Conservation (phyloP, 1,140 invertebrate genomes). For the Aricia agestis region DNA sequence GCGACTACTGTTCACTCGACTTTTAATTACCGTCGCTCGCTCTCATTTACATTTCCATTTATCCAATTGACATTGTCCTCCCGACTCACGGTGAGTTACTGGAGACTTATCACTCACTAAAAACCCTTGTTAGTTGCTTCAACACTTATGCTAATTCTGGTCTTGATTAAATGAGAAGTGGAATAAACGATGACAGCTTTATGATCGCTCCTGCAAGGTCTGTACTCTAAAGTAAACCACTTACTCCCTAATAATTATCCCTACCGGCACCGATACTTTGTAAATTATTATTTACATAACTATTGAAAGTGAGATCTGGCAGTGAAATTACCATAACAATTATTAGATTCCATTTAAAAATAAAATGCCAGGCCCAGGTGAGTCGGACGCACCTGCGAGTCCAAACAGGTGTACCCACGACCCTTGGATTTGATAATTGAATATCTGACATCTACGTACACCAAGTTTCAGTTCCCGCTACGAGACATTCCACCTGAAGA, state of each 20-base stretch:
- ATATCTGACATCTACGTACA: not conserved
- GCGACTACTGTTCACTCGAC: slow-evolving; percentile 6
- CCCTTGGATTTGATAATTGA: not conserved
- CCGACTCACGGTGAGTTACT: not conserved
- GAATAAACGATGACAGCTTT: not conserved
- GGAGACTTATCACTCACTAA: not conserved
- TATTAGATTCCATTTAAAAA: slow-evolving; percentile 5
- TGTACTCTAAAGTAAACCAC: too few relatives aligned
- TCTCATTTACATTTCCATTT: slow-evolving; percentile 7
- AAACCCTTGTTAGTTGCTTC: not conserved
- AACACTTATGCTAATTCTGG: not conserved
- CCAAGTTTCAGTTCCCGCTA: slow-evolving; percentile 9
- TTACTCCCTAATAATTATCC: too few relatives aligned
- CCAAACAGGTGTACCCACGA: not conserved
- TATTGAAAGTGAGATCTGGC: not conserved
- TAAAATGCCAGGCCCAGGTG: not conserved
- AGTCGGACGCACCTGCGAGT: not conserved
- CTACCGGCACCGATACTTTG: too few relatives aligned
- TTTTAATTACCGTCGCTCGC: slow-evolving; percentile 1
- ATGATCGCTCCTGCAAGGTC: not conserved
- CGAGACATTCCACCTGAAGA: slow-evolving; percentile 34
- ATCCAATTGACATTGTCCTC: not conserved
- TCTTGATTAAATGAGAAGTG: not conserved
- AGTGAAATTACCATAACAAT: not conserved
- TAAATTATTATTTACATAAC: not conserved